Base-by-base conservation (phyloP, 2,888 invertebrate genomes). In the Leptinotarsa tumamoca region DNA sequence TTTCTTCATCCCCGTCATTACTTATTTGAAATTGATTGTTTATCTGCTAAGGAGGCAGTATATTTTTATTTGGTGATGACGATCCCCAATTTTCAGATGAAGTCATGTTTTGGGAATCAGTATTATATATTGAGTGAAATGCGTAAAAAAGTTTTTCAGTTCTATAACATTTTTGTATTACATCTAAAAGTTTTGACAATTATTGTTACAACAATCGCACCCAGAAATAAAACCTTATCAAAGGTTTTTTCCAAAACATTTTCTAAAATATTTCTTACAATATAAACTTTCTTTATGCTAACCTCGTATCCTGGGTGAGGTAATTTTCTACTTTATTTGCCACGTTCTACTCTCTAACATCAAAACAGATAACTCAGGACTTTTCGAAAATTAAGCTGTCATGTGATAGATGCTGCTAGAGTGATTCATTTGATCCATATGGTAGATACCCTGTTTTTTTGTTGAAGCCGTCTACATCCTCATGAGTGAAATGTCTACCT, bases 291-390 rank as follows among this genome's bases (percentile, higher is more conserved):
- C n/a, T 71, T 52, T 17, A 52, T 52, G 17, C 54, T 58, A 61
- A 69, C 33, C 63, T 49, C 72, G 33, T 76, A 23, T 21, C 33
- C 66, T 69, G 66, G 52, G 56, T 71, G 74, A 74, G 63, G 43
- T 67, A 71, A 50, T 50, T 74, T 52, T 7, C 18, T 66, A 61
- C 27, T 66, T 43, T 63, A 63, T 63, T 63, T 63, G 63, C 63
- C 63, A 58, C 33, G 21, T 21, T 58, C 75, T 72, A 79, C n/a
- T 71, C 80, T 81, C 80, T 81, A 81, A 81, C 81, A 81, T 77
- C 81, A 78, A 80, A 81, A 81, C 75, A 56, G 58, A 80, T 63
- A 63, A 81, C 80, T 54, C 69, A 81, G 80, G 75, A 72, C 52
- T 63, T 54, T 72, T 76, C 27, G 70, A 73, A 68, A 68, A 58